A percentile compares a stretch with the other conserved stretches of the same genome.
These are phyloP conservation scores for Heliornis fulica DNA, from an alignment of 2,113 vertebrate genomes.

Conservation along the genomic window DNA sequence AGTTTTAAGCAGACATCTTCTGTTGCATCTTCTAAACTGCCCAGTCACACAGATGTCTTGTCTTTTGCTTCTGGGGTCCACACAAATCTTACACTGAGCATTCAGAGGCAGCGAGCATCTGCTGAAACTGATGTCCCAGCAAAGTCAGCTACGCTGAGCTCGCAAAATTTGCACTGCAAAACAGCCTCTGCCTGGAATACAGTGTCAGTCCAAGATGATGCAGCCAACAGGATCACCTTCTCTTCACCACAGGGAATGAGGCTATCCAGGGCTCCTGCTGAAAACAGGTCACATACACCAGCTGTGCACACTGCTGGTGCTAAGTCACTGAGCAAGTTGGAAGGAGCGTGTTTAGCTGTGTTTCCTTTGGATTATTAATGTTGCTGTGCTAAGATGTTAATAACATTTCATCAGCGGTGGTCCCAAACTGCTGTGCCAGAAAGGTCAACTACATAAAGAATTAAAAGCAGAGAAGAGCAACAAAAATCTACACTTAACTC, in stretches of 20 bases:
- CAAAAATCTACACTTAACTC: not conserved
- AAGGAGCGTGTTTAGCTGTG: constrained; percentile 49
- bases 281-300: constrained; percentile 50
- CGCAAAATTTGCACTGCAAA: not conserved
- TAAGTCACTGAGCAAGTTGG: constrained; percentile 17
- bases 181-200: not conserved
- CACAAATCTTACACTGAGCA: not conserved
- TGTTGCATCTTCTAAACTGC: not conserved
- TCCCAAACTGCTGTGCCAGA: constrained; percentile 59
- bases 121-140: not conserved
- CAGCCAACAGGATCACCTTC: constrained; percentile 2
- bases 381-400: constrained; percentile 63
- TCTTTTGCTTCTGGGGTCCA: not conserved
- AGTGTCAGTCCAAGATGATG: not conserved
- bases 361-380: constrained; percentile 71
- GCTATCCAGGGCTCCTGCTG: not conserved
- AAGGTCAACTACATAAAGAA: constrained; percentile 63
- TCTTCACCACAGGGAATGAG: not conserved
- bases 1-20: not conserved
- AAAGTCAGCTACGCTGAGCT: not conserved
- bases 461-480: not conserved
- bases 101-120: not conserved
- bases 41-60: not conserved
- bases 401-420: constrained; percentile 58
- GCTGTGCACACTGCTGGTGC: not conserved